phyloP scores from a whole-genome alignment of 2,888 invertebrate species.

The Caenorhabditis imperialis region DNA sequence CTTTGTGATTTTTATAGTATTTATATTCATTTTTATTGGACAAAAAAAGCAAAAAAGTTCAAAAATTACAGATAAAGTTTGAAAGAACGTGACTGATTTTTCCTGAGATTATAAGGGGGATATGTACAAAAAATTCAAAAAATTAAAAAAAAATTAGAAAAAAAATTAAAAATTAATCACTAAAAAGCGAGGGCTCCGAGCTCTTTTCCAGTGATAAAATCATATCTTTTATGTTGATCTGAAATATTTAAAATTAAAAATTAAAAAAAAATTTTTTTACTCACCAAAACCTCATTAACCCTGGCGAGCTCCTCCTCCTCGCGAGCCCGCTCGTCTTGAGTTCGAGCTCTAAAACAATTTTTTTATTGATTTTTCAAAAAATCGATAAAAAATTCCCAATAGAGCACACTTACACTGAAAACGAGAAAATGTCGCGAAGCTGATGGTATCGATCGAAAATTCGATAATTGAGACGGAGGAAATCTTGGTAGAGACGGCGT shows the following conservation, averaged over 20 bases:
- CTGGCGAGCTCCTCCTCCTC: slow-evolving; percentile 19
- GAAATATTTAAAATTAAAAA: slow-evolving; percentile 5
- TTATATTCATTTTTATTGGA: too few relatives aligned
- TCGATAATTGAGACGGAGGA: slow-evolving; percentile 33
- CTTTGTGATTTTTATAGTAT: too few relatives aligned
- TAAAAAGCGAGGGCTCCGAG: slow-evolving; percentile 22
- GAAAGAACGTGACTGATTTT: too few relatives aligned
- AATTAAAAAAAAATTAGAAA: too few relatives aligned
- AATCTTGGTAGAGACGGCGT: slow-evolving; percentile 14
- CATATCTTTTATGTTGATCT: slow-evolving; percentile 2
- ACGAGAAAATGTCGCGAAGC: slow-evolving; percentile 26
- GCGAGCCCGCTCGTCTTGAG: slow-evolving; percentile 1
- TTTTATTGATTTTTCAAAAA: not conserved
- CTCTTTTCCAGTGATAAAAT: slow-evolving; percentile 26
- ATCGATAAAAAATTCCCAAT: slow-evolving; percentile 4
- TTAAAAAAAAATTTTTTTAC: not conserved
- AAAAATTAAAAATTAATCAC: too few relatives aligned
- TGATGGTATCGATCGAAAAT: slow-evolving; percentile 34
- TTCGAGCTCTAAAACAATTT: slow-evolving; percentile 13
- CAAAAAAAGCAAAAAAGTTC: too few relatives aligned
- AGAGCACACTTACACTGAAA: slow-evolving; percentile 14
- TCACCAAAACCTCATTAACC: slow-evolving; percentile 13
- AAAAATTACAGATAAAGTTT: too few relatives aligned
- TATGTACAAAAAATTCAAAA: slow-evolving; percentile 47
- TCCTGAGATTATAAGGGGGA: slow-evolving; percentile 24